Base-by-base conservation (phyloP, 2,888 invertebrate species). In the Rhimphoctona megacephalus region DNA sequence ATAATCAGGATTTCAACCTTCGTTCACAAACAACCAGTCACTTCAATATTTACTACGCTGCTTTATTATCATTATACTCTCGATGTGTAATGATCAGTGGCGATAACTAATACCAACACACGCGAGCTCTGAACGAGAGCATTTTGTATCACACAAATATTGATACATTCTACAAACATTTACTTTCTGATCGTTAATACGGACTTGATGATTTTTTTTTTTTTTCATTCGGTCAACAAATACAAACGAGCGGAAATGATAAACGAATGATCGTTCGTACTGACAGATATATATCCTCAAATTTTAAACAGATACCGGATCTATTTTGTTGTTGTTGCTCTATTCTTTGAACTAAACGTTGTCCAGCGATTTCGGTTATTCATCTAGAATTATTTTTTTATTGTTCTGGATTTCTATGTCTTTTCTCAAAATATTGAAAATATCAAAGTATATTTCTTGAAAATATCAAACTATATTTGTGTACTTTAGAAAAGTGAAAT, bases 1-100 rank as follows among this genome's bases (percentile, higher is more conserved):
- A 17, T 57, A 36, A 78, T 69, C 54, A 39, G 25, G n/a, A 78
- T 57, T 85, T 76, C 54, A 61, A 52, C 49, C 73, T 74, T 82
- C 69, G 61, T 49, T 49, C 43, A 77, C 72, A 77, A 82, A 85
- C 82, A 64, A 70, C 79, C n/a, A 54, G 46, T 57, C 36, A 43
- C 52, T 74, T 43, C 52, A 22, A 66, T 57, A 66, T 61, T 30
- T 43, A 57, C 33, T 33, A 14, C 25, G 39, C 19, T 70, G 43
- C 61, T 81, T 67, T 69, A 57, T 82, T 80, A 74, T 80, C 43
- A 74, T 39, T 61, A 3, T 46, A 61, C 61, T 25, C 19, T 17
- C 49, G 57, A 33, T 74, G 61, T 49, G 64, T 76, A 77, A 77
- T 72, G 46, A 57, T n/a, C 54, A n/a, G 66, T 57, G 46, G 49